Evolutionary conservation across 2,888 invertebrate species (phyloP).

Genomic region (Aproaerema taeniolella): DNA sequence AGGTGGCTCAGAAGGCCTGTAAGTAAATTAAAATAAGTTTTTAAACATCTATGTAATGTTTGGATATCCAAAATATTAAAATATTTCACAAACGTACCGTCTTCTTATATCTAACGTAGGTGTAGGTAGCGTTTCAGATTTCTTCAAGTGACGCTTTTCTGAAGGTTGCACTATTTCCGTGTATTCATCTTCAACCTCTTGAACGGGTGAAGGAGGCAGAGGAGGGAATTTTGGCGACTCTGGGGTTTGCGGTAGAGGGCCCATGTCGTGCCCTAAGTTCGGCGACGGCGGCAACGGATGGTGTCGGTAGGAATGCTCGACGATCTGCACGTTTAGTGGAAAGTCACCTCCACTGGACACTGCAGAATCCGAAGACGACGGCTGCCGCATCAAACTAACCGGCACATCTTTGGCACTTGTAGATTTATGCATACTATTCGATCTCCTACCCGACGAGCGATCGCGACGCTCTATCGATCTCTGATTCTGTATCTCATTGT

Average conservation of each 20-base stretch:
- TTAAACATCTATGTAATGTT: background rate
- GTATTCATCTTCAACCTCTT: slow-evolving; percentile 86
- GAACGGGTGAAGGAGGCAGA: slow-evolving; percentile 89
- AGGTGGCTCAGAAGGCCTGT: slow-evolving; percentile 78
- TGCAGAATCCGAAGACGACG: slow-evolving; percentile 71
- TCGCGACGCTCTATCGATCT: slow-evolving; percentile 69
- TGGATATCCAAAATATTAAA: background rate
- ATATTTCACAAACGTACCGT: slow-evolving; percentile 40
- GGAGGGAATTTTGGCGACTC: slow-evolving; percentile 82
- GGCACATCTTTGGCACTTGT: slow-evolving; percentile 85
- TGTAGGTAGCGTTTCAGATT: slow-evolving; percentile 73
- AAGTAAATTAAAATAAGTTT: slow-evolving; percentile 11
- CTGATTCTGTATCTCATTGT: slow-evolving; percentile 78
- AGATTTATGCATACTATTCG: slow-evolving; percentile 84
- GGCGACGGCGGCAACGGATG: slow-evolving; percentile 64
- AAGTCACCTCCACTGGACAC: slow-evolving; percentile 77
- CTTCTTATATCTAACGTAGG: slow-evolving; percentile 65
- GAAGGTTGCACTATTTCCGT: slow-evolving; percentile 79
- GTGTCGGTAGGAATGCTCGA: slow-evolving; percentile 75
- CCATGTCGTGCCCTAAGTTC: slow-evolving; percentile 57
- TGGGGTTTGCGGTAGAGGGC: slow-evolving; percentile 67
- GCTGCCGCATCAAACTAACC: slow-evolving; percentile 72
- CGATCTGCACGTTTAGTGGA: slow-evolving; percentile 80
- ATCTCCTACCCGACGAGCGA: slow-evolving; percentile 64
- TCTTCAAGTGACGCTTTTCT: slow-evolving; percentile 64